Evolutionary conservation across 2,113 vertebrate species (phyloP).

Genomic region (Pseudopodoces humilis): DNA sequence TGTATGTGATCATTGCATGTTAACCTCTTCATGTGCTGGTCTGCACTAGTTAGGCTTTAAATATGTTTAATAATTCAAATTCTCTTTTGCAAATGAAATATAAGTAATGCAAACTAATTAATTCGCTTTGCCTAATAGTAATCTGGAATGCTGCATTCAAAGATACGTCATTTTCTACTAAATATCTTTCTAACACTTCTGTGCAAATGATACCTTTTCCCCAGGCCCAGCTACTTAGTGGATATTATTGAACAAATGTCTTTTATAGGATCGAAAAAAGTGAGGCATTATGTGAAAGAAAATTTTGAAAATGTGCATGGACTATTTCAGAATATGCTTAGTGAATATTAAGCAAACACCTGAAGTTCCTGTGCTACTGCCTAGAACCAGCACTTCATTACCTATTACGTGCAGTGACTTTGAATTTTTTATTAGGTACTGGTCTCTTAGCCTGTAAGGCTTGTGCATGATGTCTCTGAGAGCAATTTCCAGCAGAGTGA

Average conservation of each 20-base stretch:
- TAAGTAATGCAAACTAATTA: constrained; percentile 12
- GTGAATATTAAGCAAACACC: constrained; percentile 72
- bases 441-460: constrained; percentile 61
- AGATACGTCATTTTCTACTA: constrained; percentile 51
- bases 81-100: constrained; percentile 4
- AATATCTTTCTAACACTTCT: constrained; percentile 58
- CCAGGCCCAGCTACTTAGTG: constrained; percentile 57
- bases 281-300: constrained; percentile 40
- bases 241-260: constrained; percentile 66
- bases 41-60: constrained; percentile 9
- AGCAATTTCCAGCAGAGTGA: constrained; percentile 47
- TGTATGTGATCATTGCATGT: not conserved
- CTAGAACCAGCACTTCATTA: constrained; percentile 70
- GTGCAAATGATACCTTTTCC: constrained; percentile 45
- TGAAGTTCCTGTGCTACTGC: constrained; percentile 55
- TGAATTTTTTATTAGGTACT: constrained; percentile 68
- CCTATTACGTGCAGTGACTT: constrained; percentile 48
- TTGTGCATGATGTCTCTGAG: constrained; percentile 39
- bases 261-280: constrained; percentile 55
- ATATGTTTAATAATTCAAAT: not conserved
- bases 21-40: not conserved
- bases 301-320: constrained; percentile 45
- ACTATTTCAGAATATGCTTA: constrained; percentile 50
- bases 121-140: constrained; percentile 9
- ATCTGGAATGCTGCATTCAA: constrained; percentile 19